These are phyloP conservation scores for Pangasius larnaudii DNA, from an alignment of 2,797 vertebrate species.

Conservation along the genomic window DNA sequence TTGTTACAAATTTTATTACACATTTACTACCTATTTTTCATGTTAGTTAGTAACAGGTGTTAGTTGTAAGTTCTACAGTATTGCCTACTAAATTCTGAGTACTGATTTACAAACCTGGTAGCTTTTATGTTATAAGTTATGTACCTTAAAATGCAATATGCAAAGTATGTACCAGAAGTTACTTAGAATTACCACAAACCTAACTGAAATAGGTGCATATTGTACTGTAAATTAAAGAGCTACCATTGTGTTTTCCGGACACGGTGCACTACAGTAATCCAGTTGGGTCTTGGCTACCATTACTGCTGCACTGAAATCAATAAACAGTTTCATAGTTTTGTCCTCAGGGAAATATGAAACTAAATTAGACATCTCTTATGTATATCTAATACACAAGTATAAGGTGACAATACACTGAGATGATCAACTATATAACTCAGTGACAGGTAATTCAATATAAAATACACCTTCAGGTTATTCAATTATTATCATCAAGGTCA, in stretches of 20 bases:
- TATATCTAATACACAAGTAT: not conserved
- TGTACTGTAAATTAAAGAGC: not conserved
- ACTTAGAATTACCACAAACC: not conserved
- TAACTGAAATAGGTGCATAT: not conserved
- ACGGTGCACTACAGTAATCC: not conserved
- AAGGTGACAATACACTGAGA: not conserved
- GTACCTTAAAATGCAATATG: not conserved
- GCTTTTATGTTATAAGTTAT: not conserved
- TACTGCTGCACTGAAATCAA: constrained; percentile 19
- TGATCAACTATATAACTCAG: not conserved
- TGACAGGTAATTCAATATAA: constrained; percentile 27
- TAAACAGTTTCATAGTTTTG: constrained; percentile 22
- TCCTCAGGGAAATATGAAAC: constrained; percentile 10
- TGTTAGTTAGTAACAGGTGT: not conserved
- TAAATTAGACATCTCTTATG: constrained; percentile 1
- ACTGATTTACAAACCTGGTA: not conserved
- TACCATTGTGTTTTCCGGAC: not conserved
- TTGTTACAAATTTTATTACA: no score
- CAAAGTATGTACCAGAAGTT: not conserved
- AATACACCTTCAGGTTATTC: constrained; percentile 22
- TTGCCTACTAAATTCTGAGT: not conserved
- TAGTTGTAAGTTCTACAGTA: not conserved
- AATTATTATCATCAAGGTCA: constrained; percentile 16
- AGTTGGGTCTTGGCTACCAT: not conserved
- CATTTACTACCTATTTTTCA: no score